phyloP scores from a whole-genome alignment of 2,113 vertebrate genomes.

The Rhagologus leucostigma region DNA sequence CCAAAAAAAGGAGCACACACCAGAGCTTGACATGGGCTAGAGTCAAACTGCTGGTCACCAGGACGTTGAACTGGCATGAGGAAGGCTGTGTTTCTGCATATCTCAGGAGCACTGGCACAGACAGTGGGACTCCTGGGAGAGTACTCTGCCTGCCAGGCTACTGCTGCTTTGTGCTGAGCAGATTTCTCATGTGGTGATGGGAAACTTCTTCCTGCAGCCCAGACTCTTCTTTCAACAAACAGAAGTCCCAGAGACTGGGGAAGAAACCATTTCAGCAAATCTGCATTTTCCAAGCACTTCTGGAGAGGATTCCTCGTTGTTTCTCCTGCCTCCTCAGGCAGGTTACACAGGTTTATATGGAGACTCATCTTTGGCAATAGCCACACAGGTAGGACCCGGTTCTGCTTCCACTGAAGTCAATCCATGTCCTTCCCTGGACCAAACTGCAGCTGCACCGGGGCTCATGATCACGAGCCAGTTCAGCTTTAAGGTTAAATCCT shows the following conservation, averaged over 20 bases:
- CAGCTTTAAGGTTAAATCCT: slow-evolving; percentile 33
- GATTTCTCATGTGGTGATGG: background rate
- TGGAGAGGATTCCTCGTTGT: background rate
- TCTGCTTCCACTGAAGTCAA: background rate
- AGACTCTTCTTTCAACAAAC: background rate
- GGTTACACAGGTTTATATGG: background rate
- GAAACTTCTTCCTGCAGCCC: background rate
- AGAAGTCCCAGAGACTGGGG: background rate
- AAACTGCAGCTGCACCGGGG: background rate
- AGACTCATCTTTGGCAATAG: slow-evolving; percentile 41
- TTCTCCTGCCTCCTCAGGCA: background rate
- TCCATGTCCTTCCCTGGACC: background rate
- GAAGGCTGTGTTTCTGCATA: slow-evolving; percentile 37
- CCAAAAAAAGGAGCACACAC: slow-evolving; percentile 50
- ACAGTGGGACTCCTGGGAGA: background rate
- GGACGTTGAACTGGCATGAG: background rate
- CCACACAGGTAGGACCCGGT: background rate
- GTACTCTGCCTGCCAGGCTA: background rate
- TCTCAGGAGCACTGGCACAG: background rate
- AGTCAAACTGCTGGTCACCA: slow-evolving; percentile 34
- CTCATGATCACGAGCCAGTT: background rate
- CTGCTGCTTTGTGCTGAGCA: slow-evolving; percentile 16
- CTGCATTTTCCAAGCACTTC: background rate
- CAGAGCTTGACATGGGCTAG: slow-evolving; percentile 42
- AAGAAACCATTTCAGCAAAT: background rate